phyloP scores from a whole-genome alignment of 2,888 invertebrate genomes.

The Cistogaster globosa region DNA sequence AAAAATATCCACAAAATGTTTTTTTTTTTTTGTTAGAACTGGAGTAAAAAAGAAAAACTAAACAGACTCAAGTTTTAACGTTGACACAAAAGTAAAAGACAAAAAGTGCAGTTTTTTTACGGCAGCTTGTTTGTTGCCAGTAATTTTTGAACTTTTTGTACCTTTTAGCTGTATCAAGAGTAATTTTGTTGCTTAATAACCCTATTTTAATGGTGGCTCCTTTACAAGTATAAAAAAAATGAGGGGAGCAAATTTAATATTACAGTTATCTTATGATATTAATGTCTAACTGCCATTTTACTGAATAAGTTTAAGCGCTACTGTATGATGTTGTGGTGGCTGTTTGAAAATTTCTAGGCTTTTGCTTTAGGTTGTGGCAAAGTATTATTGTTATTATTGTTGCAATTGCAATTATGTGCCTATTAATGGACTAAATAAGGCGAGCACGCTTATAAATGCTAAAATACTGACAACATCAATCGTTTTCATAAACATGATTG shows the following conservation, averaged over 20 bases:
- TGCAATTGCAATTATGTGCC: conserved; percentile 74
- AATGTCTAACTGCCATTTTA: conserved; percentile 78
- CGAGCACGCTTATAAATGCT: conserved; percentile 71
- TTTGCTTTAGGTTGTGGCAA: conserved; percentile 63
- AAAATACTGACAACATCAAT: conserved; percentile 74
- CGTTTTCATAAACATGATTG: conserved; percentile 70
- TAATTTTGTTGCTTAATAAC: conserved; percentile 57
- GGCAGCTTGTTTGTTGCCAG: conserved; percentile 15
- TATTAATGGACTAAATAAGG: conserved; percentile 74
- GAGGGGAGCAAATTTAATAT: conserved; percentile 56
- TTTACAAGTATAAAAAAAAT: conserved; percentile 1
- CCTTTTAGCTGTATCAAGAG: conserved; percentile 31
- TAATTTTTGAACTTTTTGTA: conserved; percentile 6
- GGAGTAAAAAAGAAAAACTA: neutral
- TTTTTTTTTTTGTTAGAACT: neutral
- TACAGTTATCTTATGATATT: conserved; percentile 75
- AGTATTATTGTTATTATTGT: conserved; percentile 65
- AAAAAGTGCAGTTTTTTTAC: neutral
- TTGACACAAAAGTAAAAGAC: neutral
- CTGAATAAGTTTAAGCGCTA: conserved; percentile 61
- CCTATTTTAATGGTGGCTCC: conserved; percentile 48
- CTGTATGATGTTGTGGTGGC: conserved; percentile 49
- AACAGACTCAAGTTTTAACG: neutral
- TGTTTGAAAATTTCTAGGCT: conserved; percentile 44
- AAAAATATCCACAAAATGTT: neutral